phyloP scores from a whole-genome alignment of 2,888 invertebrate species.

The Cataglyphis altisquamis region DNA sequence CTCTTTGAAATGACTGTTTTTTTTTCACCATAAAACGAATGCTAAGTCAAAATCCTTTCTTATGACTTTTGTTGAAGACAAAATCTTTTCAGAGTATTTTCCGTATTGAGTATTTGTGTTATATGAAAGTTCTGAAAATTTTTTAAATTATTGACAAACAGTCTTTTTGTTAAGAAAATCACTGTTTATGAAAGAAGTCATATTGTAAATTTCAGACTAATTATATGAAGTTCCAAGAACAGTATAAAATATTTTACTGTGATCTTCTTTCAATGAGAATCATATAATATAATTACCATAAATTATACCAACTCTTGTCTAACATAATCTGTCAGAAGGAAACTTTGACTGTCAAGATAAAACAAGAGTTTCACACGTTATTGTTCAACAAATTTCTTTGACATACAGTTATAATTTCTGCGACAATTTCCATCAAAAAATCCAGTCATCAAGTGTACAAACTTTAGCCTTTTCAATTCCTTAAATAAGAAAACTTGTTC shows the following conservation, averaged over 20 bases:
- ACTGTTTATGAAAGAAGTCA: neutral
- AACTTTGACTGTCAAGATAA: neutral
- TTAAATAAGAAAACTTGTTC: neutral
- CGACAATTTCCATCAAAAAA: neutral
- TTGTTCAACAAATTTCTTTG: neutral
- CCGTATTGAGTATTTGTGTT: neutral
- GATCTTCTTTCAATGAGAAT: neutral
- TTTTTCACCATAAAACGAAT: neutral
- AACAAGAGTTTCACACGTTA: neutral
- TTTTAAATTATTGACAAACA: neutral
- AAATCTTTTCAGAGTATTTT: neutral
- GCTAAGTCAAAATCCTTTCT: neutral
- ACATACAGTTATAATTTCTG: neutral
- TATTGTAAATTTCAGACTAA: neutral
- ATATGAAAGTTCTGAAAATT: neutral
- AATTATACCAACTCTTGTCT: neutral
- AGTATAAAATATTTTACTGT: conserved; percentile 12
- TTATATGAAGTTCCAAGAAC: neutral
- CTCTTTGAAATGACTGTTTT: neutral
- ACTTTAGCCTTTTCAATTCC: neutral
- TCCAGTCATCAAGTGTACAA: neutral
- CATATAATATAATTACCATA: neutral
- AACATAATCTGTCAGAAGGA: neutral
- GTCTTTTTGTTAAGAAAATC: neutral
- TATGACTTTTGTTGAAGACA: neutral